Evolutionary conservation across 64 coral and sea anemone species (phyloP), one percentile per base, ranked within the genome.

Genomic region (Montipora sp.): DNA sequence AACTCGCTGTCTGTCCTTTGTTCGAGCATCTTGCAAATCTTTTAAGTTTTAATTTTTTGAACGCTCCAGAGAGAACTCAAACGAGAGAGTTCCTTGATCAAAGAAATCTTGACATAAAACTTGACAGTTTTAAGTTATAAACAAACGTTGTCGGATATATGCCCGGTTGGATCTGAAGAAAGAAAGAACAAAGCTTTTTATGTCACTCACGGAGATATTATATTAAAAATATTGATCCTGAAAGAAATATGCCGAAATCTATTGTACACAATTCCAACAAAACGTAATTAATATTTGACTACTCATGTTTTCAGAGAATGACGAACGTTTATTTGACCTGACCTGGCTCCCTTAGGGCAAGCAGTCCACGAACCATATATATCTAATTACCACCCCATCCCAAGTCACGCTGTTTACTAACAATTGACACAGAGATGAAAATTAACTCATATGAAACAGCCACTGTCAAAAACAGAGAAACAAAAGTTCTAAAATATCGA

Each of bases 21-120:
- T 70, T 85, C 82, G 2, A 47, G 59, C 82, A 85, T 85, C 7
- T 8, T 85, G 47, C 18, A 20, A 68, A 49, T 48, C n/a, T 15
- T 48, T 78, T 6, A 9, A 1, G 11, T 48, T 12, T 15, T 16
- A 67, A 67, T 57, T 11, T 57, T 57, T 11, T 67, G 18, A 67
- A 15, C 15, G 11, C 63, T 67, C 18, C 63, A 12, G 63, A 18
- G 63, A 65, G 60, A 3, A 15, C 3, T 13, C 10, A 15, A 65
- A 65, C 60, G 60, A 18, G 60, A 18, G 6, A 65, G 2, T 55
- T 55, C 5, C 51, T 55, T 55, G 51, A 55, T 5, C 1, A 55
- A 55, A 55, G 9, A 5, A 7, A 63, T 3, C 3, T 63, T 63
- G 13, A 24, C 7, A 57, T 8, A 7, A 57, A 57, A 57, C 11